These are phyloP conservation scores for Camponotus floridanus DNA, from an alignment of 1,140 invertebrate genomes.

Conservation along the genomic window DNA sequence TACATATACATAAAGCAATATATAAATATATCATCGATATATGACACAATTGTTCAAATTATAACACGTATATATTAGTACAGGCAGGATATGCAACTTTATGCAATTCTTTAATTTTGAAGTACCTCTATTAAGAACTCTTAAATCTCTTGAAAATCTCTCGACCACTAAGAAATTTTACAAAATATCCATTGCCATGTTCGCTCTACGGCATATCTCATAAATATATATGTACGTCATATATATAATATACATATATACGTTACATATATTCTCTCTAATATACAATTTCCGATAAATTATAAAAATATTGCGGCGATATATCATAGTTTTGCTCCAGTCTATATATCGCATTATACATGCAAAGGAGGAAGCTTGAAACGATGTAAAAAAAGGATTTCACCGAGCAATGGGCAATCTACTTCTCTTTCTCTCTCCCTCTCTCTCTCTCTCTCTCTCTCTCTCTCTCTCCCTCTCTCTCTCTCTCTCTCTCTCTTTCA, in stretches of 20 bases:
- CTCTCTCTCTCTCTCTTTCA: neutral
- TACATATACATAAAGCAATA: constrained; percentile 79
- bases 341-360: constrained; percentile 70
- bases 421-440: constrained; percentile 50
- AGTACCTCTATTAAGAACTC: constrained; percentile 68
- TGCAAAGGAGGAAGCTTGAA: constrained; percentile 62
- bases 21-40: constrained; percentile 79
- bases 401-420: constrained; percentile 55
- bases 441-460: constrained; percentile 12
- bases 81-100: constrained; percentile 77
- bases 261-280: constrained; percentile 58
- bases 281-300: constrained; percentile 73
- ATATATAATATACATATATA: constrained; percentile 67
- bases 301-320: constrained; percentile 76
- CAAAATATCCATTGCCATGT: constrained; percentile 73
- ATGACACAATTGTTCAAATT: constrained; percentile 78
- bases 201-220: constrained; percentile 65
- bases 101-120: constrained; percentile 72
- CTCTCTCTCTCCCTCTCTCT: neutral
- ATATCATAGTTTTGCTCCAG: constrained; percentile 71
- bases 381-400: constrained; percentile 43
- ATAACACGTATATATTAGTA: constrained; percentile 73
- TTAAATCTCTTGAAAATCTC: constrained; percentile 67
- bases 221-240: constrained; percentile 68
- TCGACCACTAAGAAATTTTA: constrained; percentile 74